These are phyloP conservation scores for Stenichneumon culpator DNA, from an alignment of 2,888 invertebrate genomes.

Conservation along the genomic window DNA sequence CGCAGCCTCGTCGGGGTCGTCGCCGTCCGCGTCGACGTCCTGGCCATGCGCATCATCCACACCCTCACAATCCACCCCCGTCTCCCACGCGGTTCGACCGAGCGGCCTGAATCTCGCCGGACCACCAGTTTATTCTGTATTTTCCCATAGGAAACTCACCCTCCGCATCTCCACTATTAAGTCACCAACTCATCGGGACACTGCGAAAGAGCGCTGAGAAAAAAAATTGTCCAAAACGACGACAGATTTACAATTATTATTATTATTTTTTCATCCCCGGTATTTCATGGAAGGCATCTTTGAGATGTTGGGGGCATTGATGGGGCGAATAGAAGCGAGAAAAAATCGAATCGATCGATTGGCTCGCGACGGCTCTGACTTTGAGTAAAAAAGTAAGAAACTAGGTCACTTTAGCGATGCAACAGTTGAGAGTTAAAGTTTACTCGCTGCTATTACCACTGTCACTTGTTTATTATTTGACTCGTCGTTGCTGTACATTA, in stretches of 20 bases:
- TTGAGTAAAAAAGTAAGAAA: background rate
- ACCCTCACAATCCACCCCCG: constrained; percentile 22
- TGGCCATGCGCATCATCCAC: constrained; percentile 59
- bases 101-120: background rate
- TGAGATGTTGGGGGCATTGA: background rate
- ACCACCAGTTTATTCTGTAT: background rate
- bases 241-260: background rate
- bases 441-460: too few relatives aligned
- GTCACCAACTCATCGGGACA: background rate
- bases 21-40: constrained; percentile 48
- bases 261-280: background rate
- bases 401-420: background rate
- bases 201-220: background rate
- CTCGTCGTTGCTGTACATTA: too few relatives aligned
- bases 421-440: background rate
- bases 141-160: background rate
- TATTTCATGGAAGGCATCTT: background rate
- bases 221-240: background rate
- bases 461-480: too few relatives aligned
- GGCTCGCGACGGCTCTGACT: background rate
- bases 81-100: background rate
- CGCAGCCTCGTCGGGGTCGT: constrained; percentile 15
- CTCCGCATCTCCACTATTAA: background rate
- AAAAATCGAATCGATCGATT: constrained; percentile 9
- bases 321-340: background rate